These are phyloP conservation scores for Catharus bicknelli DNA, from an alignment of 2,113 vertebrate genomes.

Conservation along the genomic window DNA sequence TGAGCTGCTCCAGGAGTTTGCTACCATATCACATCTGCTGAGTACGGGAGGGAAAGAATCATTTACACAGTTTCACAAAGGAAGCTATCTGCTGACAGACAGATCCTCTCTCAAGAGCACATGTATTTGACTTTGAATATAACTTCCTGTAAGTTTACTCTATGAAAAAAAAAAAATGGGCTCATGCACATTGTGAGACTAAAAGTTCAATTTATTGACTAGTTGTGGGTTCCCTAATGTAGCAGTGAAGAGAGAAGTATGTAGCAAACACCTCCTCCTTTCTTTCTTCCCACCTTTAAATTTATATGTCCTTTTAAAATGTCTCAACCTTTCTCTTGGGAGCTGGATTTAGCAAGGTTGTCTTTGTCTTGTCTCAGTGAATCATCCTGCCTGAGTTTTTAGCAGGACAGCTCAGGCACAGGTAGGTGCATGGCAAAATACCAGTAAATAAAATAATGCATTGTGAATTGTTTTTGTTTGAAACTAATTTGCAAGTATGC, in stretches of 20 bases:
- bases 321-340: background rate
- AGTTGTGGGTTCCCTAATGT: background rate
- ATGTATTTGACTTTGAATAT: background rate
- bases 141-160: background rate
- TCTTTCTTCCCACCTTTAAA: background rate
- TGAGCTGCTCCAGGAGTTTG: rapidly evolving
- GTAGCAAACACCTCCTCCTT: background rate
- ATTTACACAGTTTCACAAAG: background rate
- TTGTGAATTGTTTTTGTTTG: background rate
- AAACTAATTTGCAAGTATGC: background rate
- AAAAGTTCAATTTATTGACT: background rate
- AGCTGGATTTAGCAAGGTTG: background rate
- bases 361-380: background rate
- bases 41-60: background rate
- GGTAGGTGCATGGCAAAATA: background rate
- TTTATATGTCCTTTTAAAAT: background rate
- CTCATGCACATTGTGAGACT: background rate
- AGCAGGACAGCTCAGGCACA: background rate
- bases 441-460: background rate
- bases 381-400: background rate
- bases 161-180: background rate
- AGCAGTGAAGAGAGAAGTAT: background rate
- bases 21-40: too few relatives aligned
- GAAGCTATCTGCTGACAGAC: background rate
- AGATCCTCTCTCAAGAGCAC: background rate